Evolutionary conservation across 2,888 invertebrate species (phyloP).

Genomic region (Ectropis crepuscularia): DNA sequence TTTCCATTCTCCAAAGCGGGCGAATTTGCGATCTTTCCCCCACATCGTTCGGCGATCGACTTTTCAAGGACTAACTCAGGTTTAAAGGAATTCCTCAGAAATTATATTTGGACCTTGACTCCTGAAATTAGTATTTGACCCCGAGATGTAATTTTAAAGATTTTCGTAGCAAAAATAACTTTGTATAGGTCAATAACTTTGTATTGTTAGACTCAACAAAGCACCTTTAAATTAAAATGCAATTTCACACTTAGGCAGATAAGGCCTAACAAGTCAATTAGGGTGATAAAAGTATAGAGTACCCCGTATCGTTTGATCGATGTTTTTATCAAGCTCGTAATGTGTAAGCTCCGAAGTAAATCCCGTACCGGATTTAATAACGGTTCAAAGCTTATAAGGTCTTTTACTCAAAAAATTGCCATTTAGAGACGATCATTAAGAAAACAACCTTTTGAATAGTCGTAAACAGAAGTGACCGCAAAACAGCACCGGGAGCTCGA

Average conservation of each 20-base stretch:
- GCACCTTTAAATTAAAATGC: constrained; percentile 4
- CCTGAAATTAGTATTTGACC: too few relatives aligned
- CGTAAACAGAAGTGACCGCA: constrained; percentile 62
- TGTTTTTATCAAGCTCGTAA: constrained; percentile 27
- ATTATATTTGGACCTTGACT: too few relatives aligned
- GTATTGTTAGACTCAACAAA: not conserved
- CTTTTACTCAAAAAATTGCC: not conserved
- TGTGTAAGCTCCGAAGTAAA: not conserved
- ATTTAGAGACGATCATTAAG: constrained; percentile 29
- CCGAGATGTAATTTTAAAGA: too few relatives aligned
- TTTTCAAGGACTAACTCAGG: too few relatives aligned
- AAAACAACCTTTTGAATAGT: constrained; percentile 56
- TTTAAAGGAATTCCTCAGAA: too few relatives aligned
- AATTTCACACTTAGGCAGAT: constrained; percentile 9
- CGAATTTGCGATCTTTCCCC: too few relatives aligned
- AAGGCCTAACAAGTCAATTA: constrained; percentile 13
- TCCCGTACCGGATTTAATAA: not conserved
- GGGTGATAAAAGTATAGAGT: constrained; percentile 10
- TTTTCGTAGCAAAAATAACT: too few relatives aligned
- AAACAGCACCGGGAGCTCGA: constrained; percentile 71
- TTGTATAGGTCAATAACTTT: not conserved
- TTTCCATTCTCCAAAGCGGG: too few relatives aligned
- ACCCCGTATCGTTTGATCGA: constrained; percentile 24
- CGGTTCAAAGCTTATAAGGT: not conserved
- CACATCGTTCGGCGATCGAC: too few relatives aligned